Percentiles rank a stretch among this genome's conserved stretches.
phyloP scores from a whole-genome alignment of 2,888 invertebrate species.

The Phortica okadai region DNA sequence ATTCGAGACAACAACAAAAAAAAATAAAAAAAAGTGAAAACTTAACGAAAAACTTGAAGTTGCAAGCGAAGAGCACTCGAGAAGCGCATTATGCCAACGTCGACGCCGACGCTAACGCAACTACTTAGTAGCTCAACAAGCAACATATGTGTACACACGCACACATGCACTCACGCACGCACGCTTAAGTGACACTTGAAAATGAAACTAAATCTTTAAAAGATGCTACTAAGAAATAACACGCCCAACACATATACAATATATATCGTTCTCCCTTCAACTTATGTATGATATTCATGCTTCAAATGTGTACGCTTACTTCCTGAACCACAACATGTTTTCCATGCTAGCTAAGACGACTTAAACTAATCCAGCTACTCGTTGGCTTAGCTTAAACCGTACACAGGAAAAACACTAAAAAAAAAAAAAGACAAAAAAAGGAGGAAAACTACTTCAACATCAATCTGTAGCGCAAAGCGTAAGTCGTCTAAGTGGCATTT shows the following conservation, averaged over 20 bases:
- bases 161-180: not conserved
- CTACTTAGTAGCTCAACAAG: not conserved
- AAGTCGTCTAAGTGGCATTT: constrained; percentile 6
- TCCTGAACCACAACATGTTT: not conserved
- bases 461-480: not conserved
- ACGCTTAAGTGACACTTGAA: not conserved
- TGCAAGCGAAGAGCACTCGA: not conserved
- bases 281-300: too few relatives aligned
- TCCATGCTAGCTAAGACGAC: constrained; percentile 41
- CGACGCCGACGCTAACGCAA: not conserved
- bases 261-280: too few relatives aligned
- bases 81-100: constrained; percentile 58
- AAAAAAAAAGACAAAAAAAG: not conserved
- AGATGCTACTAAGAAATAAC: not conserved
- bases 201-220: not conserved
- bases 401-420: not conserved
- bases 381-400: constrained; percentile 34
- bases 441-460: not conserved
- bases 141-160: not conserved
- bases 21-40: constrained; percentile 42
- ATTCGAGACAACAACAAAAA: not conserved
- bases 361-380: constrained; percentile 65
- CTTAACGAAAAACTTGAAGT: constrained; percentile 54
- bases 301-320: too few relatives aligned
- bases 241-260: not conserved